Conservation (phyloP, 92 coral and sea anemone genomes). For the Epizoanthus stellaris region DNA sequence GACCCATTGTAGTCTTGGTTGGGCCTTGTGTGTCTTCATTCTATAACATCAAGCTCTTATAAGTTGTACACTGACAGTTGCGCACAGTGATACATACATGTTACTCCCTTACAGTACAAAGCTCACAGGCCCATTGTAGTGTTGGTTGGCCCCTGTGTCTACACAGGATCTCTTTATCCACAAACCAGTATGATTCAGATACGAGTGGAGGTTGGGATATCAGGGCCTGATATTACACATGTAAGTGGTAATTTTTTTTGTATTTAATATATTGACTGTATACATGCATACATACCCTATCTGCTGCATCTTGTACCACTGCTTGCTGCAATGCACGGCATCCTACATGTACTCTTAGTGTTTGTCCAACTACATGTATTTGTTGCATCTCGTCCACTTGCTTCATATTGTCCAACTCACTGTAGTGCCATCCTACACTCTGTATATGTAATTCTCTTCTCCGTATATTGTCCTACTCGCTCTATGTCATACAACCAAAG, state of each 20-base stretch:
- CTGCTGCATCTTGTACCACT: not conserved
- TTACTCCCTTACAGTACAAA: conserved; percentile 41
- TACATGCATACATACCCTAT: not conserved
- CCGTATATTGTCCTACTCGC: no score
- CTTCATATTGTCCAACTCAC: no score
- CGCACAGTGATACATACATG: not conserved
- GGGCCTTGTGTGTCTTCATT: no score
- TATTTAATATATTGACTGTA: not conserved
- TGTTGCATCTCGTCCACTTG: no score
- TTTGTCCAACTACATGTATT: no score
- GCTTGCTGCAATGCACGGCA: not conserved
- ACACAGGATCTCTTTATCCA: conserved; percentile 70
- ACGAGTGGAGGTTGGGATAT: conserved; percentile 72
- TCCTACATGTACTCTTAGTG: no score
- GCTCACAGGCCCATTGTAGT: conserved; percentile 64
- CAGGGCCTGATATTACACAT: conserved; percentile 63
- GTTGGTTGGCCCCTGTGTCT: conserved; percentile 79
- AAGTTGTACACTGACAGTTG: not conserved
- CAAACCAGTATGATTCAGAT: conserved; percentile 45
- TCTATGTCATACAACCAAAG: not conserved
- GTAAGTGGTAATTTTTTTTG: conserved; percentile 36
- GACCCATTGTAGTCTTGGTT: conserved; percentile 44
- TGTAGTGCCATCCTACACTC: no score
- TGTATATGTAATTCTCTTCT: no score
- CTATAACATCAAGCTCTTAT: not conserved